Evolutionary conservation across 1,140 invertebrate species (phyloP).

Genomic region (Ylistrum balloti): DNA sequence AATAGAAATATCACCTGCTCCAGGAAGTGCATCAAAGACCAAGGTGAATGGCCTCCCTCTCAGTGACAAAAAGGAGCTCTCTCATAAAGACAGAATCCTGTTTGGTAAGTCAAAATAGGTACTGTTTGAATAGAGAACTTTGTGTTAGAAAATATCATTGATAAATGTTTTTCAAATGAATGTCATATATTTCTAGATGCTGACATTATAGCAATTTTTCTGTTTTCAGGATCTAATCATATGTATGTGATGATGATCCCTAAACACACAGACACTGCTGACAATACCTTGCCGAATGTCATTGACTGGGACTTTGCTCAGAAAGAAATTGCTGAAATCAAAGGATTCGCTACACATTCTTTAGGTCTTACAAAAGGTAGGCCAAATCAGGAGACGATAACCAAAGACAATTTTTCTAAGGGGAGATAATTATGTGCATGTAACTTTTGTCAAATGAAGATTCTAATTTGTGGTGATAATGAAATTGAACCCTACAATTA

Average conservation of each 20-base stretch:
- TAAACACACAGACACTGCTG: slow-evolving; percentile 62
- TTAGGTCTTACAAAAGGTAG: slow-evolving; percentile 80
- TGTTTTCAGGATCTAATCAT: slow-evolving; percentile 81
- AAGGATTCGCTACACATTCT: slow-evolving; percentile 80
- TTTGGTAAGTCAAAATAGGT: slow-evolving; percentile 78
- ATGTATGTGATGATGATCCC: slow-evolving; percentile 82
- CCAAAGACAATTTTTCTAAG: too few relatives aligned
- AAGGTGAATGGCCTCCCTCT: slow-evolving; percentile 82
- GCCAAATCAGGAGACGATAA: too few relatives aligned
- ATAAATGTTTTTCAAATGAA: too few relatives aligned
- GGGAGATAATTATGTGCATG: too few relatives aligned
- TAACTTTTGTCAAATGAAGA: too few relatives aligned
- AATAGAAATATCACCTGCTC: slow-evolving; percentile 76
- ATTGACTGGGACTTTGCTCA: slow-evolving; percentile 83
- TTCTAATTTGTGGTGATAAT: too few relatives aligned
- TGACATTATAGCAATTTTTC: too few relatives aligned
- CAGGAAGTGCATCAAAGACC: slow-evolving; percentile 77
- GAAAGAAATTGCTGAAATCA: slow-evolving; percentile 83
- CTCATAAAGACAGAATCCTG: slow-evolving; percentile 81
- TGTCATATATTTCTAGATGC: too few relatives aligned
- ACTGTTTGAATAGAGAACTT: too few relatives aligned
- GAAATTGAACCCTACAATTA: too few relatives aligned
- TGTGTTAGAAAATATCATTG: too few relatives aligned
- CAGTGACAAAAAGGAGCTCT: slow-evolving; percentile 71
- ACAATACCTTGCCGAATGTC: slow-evolving; percentile 72